Evolutionary conservation across 2,797 vertebrate species (phyloP).

Genomic region (Pipistrellus pipistrellus): DNA sequence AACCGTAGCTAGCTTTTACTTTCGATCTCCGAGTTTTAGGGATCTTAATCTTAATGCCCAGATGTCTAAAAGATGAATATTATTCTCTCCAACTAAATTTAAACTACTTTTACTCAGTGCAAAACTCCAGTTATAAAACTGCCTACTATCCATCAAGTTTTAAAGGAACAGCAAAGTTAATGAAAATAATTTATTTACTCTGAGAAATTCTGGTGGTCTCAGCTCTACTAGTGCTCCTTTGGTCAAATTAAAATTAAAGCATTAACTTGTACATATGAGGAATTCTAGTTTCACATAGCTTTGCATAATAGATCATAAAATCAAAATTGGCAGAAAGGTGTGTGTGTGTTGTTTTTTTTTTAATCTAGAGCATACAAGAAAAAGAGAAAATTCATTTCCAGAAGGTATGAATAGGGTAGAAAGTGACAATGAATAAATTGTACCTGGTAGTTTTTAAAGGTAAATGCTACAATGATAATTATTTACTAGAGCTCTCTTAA

Average conservation of each 20-base stretch:
- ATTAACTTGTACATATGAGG: background rate
- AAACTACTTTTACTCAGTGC: background rate
- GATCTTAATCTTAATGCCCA: conserved; percentile 19
- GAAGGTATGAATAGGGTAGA: background rate
- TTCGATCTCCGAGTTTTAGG: background rate
- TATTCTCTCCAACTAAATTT: background rate
- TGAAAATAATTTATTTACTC: conserved; percentile 1
- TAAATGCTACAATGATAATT: background rate
- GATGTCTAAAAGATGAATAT: background rate
- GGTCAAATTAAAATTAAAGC: conserved; percentile 9
- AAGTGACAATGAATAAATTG: background rate
- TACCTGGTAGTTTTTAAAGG: background rate
- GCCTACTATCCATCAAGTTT: background rate
- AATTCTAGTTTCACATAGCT: background rate
- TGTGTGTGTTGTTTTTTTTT: background rate
- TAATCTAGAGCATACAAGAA: background rate
- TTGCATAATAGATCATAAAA: background rate
- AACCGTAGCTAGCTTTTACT: conserved; percentile 33
- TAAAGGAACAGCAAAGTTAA: conserved; percentile 27
- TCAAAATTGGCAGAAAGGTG: background rate
- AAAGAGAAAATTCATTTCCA: background rate
- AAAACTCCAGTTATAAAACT: background rate
- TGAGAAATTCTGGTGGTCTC: background rate
- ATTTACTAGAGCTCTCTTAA: background rate
- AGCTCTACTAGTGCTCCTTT: background rate